phyloP scores from a whole-genome alignment of 2,888 invertebrate species.

The Lycaena phlaeas region DNA sequence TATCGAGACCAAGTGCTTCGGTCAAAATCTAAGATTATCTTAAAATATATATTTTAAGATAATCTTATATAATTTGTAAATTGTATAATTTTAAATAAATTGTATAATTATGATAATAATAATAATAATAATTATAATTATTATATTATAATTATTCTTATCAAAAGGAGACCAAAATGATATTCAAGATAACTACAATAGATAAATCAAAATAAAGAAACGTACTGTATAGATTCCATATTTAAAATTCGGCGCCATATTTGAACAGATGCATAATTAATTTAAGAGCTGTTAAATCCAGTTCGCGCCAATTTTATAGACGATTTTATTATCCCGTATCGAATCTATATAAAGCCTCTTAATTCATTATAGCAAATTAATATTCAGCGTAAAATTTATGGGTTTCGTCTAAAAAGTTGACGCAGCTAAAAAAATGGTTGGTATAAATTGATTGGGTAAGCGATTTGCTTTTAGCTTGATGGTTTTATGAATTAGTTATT shows the following conservation, averaged over 20 bases:
- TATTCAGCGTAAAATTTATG: constrained; percentile 9
- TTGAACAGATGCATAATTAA: background rate
- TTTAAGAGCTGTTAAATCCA: constrained; percentile 5
- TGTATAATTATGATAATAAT: too few species aligned
- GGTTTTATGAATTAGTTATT: constrained; percentile 3
- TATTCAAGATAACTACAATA: too few species aligned
- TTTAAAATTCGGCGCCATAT: background rate
- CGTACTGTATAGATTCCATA: background rate
- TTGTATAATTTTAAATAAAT: too few species aligned
- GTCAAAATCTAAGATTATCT: too few species aligned
- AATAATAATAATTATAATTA: too few species aligned
- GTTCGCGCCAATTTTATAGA: constrained; percentile 1
- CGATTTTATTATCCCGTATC: constrained; percentile 1
- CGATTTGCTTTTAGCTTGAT: constrained; percentile 1
- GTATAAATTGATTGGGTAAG: constrained; percentile 9
- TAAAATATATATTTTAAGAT: too few species aligned
- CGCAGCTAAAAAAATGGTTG: constrained; percentile 8
- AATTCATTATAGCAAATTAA: constrained; percentile 9
- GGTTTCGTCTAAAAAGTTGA: constrained; percentile 9
- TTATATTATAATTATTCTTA: too few species aligned
- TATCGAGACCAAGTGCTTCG: too few species aligned
- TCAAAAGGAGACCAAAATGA: too few species aligned
- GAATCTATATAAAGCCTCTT: constrained; percentile 3
- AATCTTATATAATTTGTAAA: too few species aligned
- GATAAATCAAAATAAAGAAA: too few species aligned